Evolutionary conservation across 1,140 invertebrate species (phyloP).

Genomic region (Harpegnathos saltator): DNA sequence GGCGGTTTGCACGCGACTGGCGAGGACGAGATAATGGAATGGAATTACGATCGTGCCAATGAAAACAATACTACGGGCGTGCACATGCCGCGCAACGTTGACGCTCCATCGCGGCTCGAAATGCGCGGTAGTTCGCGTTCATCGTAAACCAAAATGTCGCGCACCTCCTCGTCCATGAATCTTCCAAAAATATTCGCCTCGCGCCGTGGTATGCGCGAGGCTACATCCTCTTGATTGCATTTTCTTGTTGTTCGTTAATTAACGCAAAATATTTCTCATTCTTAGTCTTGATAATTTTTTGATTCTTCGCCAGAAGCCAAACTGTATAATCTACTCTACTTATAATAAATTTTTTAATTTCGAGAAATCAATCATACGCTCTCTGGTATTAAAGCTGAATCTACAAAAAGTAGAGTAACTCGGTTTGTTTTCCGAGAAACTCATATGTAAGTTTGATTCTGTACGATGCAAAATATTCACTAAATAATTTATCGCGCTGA

Average conservation of each 20-base stretch:
- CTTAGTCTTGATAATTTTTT: no score
- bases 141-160: slow-evolving; percentile 23
- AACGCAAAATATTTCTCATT: no score
- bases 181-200: background rate
- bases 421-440: no score
- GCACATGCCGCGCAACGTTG: slow-evolving; percentile 27
- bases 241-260: background rate
- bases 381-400: no score
- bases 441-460: no score
- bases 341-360: no score
- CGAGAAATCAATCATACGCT: no score
- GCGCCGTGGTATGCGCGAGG: background rate
- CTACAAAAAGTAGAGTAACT: no score
- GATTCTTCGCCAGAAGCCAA: no score
- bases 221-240: background rate
- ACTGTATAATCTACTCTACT: no score
- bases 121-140: slow-evolving; percentile 29
- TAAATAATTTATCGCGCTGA: no score
- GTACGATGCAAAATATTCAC: no score
- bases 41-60: slow-evolving; percentile 68
- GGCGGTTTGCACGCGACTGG: slow-evolving; percentile 44
- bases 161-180: background rate
- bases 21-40: slow-evolving; percentile 67
- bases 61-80: slow-evolving; percentile 67
- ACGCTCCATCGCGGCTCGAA: slow-evolving; percentile 37